Percentiles rank a stretch among this genome's conserved stretches.
phyloP scores from a whole-genome alignment of 92 coral and sea anemone genomes.

The Epizoanthus stellaris region DNA sequence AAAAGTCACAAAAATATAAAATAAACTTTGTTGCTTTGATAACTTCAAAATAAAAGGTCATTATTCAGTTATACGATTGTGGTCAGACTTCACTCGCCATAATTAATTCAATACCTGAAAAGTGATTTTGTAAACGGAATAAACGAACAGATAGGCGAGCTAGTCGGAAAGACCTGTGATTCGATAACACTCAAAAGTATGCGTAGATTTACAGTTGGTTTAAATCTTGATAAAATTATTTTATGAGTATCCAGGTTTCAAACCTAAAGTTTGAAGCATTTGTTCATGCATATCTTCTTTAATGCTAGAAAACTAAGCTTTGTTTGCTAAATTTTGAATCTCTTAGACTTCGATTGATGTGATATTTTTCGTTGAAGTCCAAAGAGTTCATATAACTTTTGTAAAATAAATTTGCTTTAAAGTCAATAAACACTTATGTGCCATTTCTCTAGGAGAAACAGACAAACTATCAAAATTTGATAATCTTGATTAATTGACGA shows the following conservation, averaged over 20 bases:
- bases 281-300: not conserved
- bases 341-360: not conserved
- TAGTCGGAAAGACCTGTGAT: conserved; percentile 3
- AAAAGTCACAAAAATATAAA: not conserved
- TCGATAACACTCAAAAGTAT: not conserved
- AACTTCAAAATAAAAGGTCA: conserved; percentile 18
- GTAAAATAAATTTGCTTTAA: conserved; percentile 17
- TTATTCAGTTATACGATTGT: conserved; percentile 13
- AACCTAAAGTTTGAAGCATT: conserved; percentile 16
- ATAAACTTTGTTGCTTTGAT: conserved; percentile 16
- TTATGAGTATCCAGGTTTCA: conserved; percentile 18
- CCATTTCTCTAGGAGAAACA: conserved; percentile 14
- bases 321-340: not conserved
- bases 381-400: conserved; percentile 6
- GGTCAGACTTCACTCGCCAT: conserved; percentile 16
- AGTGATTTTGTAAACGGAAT: conserved; percentile 1
- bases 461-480: conserved; percentile 29
- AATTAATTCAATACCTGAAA: not conserved
- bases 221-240: conserved; percentile 27
- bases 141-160: conserved; percentile 1
- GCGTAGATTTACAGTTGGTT: conserved; percentile 5
- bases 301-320: conserved; percentile 2
- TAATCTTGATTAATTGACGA: conserved; percentile 30
- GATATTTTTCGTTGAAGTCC: not conserved
- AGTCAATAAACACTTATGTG: not conserved